Evolutionary conservation across 2,888 invertebrate genomes (phyloP), one percentile per base, ranked within the genome.

Genomic region (Phragmatobia fuliginosa): DNA sequence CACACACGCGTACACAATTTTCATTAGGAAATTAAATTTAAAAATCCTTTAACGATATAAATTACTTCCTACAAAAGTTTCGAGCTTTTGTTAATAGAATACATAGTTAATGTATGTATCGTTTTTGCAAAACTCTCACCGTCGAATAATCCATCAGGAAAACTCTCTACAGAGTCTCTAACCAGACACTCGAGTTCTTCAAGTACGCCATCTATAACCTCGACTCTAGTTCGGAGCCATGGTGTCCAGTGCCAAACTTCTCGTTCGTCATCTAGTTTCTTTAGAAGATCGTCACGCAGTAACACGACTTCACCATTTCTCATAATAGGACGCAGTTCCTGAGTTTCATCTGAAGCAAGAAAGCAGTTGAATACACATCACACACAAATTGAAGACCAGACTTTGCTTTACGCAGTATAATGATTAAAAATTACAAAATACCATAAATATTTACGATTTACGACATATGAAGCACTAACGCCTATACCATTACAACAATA

Each of bases 151-250:
- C 95, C 91, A 0, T 88, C 82, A 0, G 97, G 97, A 79, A 97
- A 97, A 77, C 96, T 96, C 0, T 95, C 94, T 11, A 94, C 86
- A 0, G 96, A 96, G 71, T 90, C 86, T 14, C 82, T 80, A 0
- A 70, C 36, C 2, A 83, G 33, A 63, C 92, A 91, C 0, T 77
- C 78, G 0, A 86, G 71, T 68, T 92, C 89, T 0, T 79, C 79
- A 0, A 90, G 81, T 2, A 91, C 74, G 41, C 91, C 86, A 6
- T 91, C 90, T 0, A 87, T 75, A 3, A 91, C 79, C 62, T 88
- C 85, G 1, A 92, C 85, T 72, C 93, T 88, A 3, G 93, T 93
- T 14, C 91, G 83, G 49, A 92, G 74, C 93, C 94, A 95, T 0
- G 95, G 95, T n/a, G 85, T 90, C 92, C 92, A 92, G 75, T 95